These are phyloP conservation scores for Noctua comes DNA, from an alignment of 2,888 invertebrate genomes.

Conservation along the genomic window DNA sequence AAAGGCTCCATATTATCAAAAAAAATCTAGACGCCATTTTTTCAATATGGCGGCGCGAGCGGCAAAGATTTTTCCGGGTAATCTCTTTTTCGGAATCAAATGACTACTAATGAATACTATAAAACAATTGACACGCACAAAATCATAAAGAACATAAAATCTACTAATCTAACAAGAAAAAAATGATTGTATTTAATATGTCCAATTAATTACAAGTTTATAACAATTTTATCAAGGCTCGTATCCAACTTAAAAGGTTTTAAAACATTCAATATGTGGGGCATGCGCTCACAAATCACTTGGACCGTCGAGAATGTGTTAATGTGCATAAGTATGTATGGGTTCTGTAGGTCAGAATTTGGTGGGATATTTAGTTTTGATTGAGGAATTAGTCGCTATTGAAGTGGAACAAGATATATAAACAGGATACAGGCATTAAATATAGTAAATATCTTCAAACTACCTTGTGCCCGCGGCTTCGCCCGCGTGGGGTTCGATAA, in stretches of 20 bases:
- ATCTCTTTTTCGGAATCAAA: too few species aligned
- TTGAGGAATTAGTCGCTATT: neutral
- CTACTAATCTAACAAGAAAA: constrained; percentile 57
- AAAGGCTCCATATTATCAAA: too few species aligned
- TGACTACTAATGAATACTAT: neutral
- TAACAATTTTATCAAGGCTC: constrained; percentile 80
- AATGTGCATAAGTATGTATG: constrained; percentile 12
- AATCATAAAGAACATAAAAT: constrained; percentile 22
- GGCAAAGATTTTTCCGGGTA: too few species aligned
- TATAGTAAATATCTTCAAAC: too few species aligned
- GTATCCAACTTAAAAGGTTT: constrained; percentile 86
- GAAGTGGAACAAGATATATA: too few species aligned
- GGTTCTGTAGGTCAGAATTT: constrained; percentile 65
- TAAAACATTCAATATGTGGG: constrained; percentile 85
- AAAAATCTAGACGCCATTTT: too few species aligned
- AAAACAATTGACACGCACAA: constrained; percentile 33
- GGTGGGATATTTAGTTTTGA: neutral
- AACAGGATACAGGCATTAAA: too few species aligned
- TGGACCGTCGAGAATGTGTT: constrained; percentile 52
- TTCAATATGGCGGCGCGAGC: too few species aligned
- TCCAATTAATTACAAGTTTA: constrained; percentile 87
- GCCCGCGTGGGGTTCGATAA: too few species aligned
- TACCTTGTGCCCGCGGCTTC: too few species aligned
- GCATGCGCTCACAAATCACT: constrained; percentile 84
- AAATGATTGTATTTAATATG: constrained; percentile 77